Evolutionary conservation across 2,113 vertebrate genomes (phyloP), one percentile per base, ranked within the genome.

Genomic region (Datnioides undecimradiatus): DNA sequence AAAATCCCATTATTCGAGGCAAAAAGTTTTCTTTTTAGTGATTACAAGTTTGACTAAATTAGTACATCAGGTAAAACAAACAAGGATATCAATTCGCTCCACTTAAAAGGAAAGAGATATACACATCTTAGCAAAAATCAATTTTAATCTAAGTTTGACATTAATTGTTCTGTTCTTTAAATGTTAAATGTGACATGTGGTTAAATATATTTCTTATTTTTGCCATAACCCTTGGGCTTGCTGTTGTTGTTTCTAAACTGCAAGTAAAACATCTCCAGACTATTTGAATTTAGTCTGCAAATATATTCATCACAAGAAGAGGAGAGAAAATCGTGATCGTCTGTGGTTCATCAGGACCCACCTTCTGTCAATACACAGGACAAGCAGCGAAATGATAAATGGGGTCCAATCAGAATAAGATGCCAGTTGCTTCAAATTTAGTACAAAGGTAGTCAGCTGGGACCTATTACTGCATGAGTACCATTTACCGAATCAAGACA

Each of bases 361-460:
- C 21, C 49, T 59, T 68, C 62, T 58, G 41, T 80, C 54, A 75
- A 46, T 21, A 34, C 46, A 76, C 13, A 54, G 66, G 36, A 72
- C 64, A 52, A 27, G 67, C 55, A 60, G 65, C 19, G 46, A 57
- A 41, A 73, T 68, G 67, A 85, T 85, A 79, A 86, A 84, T 84
- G 59, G 63, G 40, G 49, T 5, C 72, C 38, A 78, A 78, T 87
- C 75, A 76, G 69, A 77, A 57, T 60, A 60, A 81, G 58, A 69
- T 63, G 23, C 40, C n/a, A 80, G 73, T 73, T 58, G 58, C 76
- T 80, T 86, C 69, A 70, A 41, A 66, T 80, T 68, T 40, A 57
- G 54, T 14, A n/a, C 48, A 69, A 46, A 68, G 16, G 66, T 51
- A 43, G 70, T 48, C 63, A 71, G 62, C 49, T 59, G 73, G 49